Percentiles rank a stretch among this genome's conserved stretches.
These are phyloP conservation scores for Eurytoma adleriae DNA, from an alignment of 2,888 invertebrate genomes.

Conservation along the genomic window DNA sequence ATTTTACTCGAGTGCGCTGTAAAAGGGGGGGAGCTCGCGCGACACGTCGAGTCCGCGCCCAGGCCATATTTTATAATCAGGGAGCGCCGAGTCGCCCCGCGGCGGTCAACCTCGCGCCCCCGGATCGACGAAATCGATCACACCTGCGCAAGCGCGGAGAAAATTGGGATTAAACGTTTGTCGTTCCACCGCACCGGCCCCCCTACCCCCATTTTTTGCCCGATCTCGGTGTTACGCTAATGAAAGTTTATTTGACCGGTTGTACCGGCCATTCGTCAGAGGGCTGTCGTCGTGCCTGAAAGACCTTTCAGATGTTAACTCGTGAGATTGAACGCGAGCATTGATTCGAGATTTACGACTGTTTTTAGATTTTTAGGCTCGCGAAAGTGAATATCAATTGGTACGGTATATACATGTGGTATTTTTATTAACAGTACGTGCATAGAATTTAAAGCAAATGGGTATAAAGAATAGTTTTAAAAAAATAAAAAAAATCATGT, in stretches of 20 bases:
- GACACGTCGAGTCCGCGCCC: neutral
- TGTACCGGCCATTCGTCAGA: neutral
- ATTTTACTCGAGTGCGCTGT: slow-evolving; percentile 27
- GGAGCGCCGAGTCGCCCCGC: slow-evolving; percentile 19
- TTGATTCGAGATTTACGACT: too few relatives aligned
- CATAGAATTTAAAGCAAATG: too few relatives aligned
- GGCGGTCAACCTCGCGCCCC: neutral
- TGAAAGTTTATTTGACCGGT: slow-evolving; percentile 43
- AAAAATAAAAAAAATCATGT: too few relatives aligned
- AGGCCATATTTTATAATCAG: slow-evolving; percentile 51
- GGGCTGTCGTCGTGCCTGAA: neutral
- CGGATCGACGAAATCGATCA: slow-evolving; percentile 47
- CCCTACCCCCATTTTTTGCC: neutral
- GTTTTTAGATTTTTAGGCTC: too few relatives aligned
- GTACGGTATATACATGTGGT: too few relatives aligned
- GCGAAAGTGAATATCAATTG: too few relatives aligned
- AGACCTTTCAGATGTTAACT: neutral
- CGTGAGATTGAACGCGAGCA: neutral
- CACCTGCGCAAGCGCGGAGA: neutral
- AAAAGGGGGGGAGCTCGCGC: neutral
- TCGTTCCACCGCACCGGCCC: neutral
- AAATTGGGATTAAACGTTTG: slow-evolving; percentile 42
- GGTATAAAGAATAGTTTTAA: too few relatives aligned
- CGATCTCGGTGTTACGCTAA: slow-evolving; percentile 15
- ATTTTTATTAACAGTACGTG: too few relatives aligned